Evolutionary conservation across 1,140 invertebrate species (phyloP), one percentile per base, ranked within the genome.

Genomic region (Elymnias hypermnestra): DNA sequence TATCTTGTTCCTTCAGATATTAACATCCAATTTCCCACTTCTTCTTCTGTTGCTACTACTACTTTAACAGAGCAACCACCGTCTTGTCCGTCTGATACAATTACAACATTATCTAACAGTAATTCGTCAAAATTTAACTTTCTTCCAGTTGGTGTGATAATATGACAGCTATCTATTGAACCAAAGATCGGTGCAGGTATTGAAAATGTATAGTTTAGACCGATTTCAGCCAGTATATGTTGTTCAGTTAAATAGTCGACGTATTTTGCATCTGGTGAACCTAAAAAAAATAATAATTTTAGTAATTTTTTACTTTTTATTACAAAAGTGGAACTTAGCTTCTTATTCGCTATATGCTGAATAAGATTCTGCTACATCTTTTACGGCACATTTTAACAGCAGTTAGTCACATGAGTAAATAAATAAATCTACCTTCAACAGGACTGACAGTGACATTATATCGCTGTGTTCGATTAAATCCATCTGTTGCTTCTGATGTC

Each of bases 11-110:
- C 67, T 17, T 49, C 61, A 2, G 63, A 45, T 9, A 73, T 47
- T 5, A 81, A 43, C 9, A 37, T 53, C 73, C 73, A 81, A 9
- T 63, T 43, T 6, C 76, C 76, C 10, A 75, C 19, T 17, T 54
- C 44, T 8, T 65, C 42, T 23, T 58, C 60, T 0, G 54, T 51
- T 10, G 33, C 3, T 0, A 76, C 51, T 1, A 17, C 58, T 6
- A 67, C 25, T 13, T 18, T 49, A n/a, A 78, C 45, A 6, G 70
- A 66, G 41, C 75, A 79, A 5, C 40, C 39, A 2, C 53, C 39
- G 4, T 47, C 15, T 9, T 10, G n/a, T 9, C 0, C 33, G 1
- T 38, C 29, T 5, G 37, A 26, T 7, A 64, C 42, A 4, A 64
- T 26, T 56, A 65, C 39, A 7, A 72, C 35, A 12, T 50, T 54